phyloP scores from a whole-genome alignment of 2,797 vertebrate species.

The Trachops cirrhosus region DNA sequence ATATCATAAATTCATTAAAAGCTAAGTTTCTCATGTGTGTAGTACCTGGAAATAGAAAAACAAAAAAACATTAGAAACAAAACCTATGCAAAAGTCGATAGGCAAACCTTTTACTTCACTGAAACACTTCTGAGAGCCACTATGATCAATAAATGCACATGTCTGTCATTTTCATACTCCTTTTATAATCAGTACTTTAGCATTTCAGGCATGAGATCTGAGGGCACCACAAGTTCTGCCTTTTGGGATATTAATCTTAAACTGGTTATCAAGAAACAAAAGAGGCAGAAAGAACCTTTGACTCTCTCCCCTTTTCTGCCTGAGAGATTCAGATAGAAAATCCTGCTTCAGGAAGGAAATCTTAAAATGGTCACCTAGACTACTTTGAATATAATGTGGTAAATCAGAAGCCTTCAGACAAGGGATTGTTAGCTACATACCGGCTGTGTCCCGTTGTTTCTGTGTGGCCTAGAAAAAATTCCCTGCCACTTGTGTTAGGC shows the following conservation, averaged over 20 bases:
- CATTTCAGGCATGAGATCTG: conserved; percentile 60
- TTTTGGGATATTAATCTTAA: neutral
- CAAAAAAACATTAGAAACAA: conserved; percentile 34
- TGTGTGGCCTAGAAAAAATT: neutral
- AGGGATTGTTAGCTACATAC: neutral
- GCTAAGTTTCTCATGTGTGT: neutral
- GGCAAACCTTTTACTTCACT: neutral
- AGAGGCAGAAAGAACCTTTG: neutral
- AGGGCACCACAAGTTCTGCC: neutral
- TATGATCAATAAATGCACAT: conserved; percentile 72
- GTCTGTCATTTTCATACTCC: conserved; percentile 72
- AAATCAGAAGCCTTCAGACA: neutral
- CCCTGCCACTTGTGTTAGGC: neutral
- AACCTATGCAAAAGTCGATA: neutral
- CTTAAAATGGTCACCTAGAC: neutral
- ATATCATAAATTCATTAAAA: neutral
- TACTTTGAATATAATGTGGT: neutral
- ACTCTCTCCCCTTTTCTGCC: neutral
- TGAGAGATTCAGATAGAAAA: neutral
- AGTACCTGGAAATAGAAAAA: neutral
- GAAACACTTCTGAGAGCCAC: conserved; percentile 63
- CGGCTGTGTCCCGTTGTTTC: neutral
- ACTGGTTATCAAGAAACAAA: neutral
- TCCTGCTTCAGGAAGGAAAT: neutral
- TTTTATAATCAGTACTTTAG: conserved; percentile 68